Conservation (phyloP, 2,797 vertebrate species). For the Gouania willdenowi region DNA sequence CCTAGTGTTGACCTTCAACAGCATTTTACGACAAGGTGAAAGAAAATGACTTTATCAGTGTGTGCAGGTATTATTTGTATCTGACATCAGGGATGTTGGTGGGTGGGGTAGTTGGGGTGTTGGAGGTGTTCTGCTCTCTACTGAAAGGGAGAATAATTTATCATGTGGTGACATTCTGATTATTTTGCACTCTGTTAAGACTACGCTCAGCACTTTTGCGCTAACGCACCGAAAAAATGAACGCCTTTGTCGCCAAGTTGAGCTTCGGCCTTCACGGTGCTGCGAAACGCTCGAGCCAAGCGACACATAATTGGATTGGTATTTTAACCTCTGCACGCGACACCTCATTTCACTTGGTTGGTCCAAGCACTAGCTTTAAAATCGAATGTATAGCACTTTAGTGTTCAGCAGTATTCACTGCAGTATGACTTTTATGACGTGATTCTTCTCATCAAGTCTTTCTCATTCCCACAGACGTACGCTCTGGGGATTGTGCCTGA, state of each 20-base stretch:
- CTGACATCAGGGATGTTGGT: neutral
- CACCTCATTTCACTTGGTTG: too few relatives aligned
- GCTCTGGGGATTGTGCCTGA: constrained; percentile 14
- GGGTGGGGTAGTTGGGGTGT: neutral
- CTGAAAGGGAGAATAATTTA: constrained; percentile 52
- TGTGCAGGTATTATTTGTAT: neutral
- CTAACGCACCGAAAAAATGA: constrained; percentile 11
- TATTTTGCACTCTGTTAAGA: constrained; percentile 39
- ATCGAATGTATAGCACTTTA: too few relatives aligned
- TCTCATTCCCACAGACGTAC: neutral
- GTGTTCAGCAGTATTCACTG: too few relatives aligned
- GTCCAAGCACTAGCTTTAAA: too few relatives aligned
- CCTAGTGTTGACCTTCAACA: too few relatives aligned
- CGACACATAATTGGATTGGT: too few relatives aligned
- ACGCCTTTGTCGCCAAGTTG: too few relatives aligned
- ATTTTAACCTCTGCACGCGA: too few relatives aligned
- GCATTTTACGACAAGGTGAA: too few relatives aligned
- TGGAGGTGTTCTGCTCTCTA: constrained; percentile 1
- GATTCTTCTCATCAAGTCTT: neutral
- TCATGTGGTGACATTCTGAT: constrained; percentile 60
- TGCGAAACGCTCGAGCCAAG: too few relatives aligned
- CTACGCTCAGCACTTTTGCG: constrained; percentile 43
- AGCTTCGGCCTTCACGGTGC: too few relatives aligned
- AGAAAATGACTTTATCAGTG: neutral
- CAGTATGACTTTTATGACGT: too few relatives aligned